Conservation (phyloP, 2,113 vertebrate species). For the Ursus arctos region DNA sequence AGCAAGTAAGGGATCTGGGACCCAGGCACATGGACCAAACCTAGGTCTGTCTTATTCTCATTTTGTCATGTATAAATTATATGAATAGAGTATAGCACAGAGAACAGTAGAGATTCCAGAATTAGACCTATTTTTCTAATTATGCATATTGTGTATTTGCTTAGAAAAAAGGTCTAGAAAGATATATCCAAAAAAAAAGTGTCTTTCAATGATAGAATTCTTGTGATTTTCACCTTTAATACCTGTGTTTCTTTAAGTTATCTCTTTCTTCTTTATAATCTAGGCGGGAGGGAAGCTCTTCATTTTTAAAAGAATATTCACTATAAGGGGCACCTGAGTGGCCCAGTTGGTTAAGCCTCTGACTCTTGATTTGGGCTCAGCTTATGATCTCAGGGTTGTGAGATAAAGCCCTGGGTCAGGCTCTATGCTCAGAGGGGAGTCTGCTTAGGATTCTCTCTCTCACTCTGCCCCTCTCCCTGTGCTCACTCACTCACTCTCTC, state of each 20-base stretch:
- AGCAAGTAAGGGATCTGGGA: conserved; percentile 31
- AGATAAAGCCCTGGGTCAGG: background rate
- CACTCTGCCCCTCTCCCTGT: background rate
- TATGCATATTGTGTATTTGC: background rate
- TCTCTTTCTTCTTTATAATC: background rate
- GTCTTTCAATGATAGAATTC: background rate
- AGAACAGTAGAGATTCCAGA: conserved; percentile 28
- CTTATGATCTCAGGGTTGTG: background rate
- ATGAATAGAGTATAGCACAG: background rate
- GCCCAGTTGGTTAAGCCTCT: background rate
- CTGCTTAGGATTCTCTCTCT: background rate
- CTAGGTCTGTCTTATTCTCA: background rate
- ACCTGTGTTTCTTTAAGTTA: background rate
- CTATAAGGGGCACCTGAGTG: background rate
- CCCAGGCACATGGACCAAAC: background rate
- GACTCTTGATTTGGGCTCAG: background rate
- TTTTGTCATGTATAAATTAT: conserved; percentile 23
- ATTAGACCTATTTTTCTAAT: conserved; percentile 22
- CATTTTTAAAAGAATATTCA: background rate
- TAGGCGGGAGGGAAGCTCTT: background rate
- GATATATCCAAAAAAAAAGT: background rate
- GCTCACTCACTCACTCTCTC: background rate
- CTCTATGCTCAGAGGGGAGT: background rate
- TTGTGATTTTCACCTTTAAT: conserved; percentile 50
- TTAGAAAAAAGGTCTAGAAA: conserved; percentile 39